Base-by-base conservation (phyloP, 2,797 vertebrate genomes). In the Kryptolebias ocellatus region DNA sequence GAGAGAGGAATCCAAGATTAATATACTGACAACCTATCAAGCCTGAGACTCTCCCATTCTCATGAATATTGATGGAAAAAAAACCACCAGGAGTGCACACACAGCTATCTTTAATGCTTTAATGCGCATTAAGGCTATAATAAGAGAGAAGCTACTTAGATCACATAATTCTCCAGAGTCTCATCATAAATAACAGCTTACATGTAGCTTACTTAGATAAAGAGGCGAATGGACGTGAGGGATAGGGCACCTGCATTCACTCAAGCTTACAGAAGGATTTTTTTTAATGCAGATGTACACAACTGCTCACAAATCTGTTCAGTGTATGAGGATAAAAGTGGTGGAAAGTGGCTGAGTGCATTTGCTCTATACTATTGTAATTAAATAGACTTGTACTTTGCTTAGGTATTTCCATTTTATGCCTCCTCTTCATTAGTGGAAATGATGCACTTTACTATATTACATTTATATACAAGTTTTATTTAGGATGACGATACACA, bases 101-200 rank as follows among this genome's bases (percentile, higher is more conserved):
- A 79, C 76, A 70, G 80, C 83, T 72, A 76, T 58, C 74, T 84
- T 81, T 89, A 89, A 87, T 89, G 82, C 85, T 78, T 85, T 86
- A 88, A 90, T 90, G 80, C 72, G 72, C 84, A 90, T 91, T 92
- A 92, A 53, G 4, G 78, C 76, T 69, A 90, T 88, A 92, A 87
- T 87, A 82, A 86, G 69, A 80, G 76, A 71, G 77, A 85, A 83
- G 83, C 86, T 86, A 72, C 83, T 90, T 83, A 86, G 83, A 89
- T 85, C 71, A 39, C 77, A 78, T 87, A 87, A 92, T 86, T 92
- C 89, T 88, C 87, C 54, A 5, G 81, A 83, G 89, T 56, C 78
- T 70, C 76, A 62, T 92, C 87, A 88, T 91, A 90, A 91, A 92
- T 86, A 91, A 83, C 78, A 89, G 87, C 85, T 88, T 90, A 90